A percentile compares a stretch with the other conserved stretches of the same genome.
Conservation (phyloP, 1,140 invertebrate genomes). For the Eriocheir sinensis region DNA sequence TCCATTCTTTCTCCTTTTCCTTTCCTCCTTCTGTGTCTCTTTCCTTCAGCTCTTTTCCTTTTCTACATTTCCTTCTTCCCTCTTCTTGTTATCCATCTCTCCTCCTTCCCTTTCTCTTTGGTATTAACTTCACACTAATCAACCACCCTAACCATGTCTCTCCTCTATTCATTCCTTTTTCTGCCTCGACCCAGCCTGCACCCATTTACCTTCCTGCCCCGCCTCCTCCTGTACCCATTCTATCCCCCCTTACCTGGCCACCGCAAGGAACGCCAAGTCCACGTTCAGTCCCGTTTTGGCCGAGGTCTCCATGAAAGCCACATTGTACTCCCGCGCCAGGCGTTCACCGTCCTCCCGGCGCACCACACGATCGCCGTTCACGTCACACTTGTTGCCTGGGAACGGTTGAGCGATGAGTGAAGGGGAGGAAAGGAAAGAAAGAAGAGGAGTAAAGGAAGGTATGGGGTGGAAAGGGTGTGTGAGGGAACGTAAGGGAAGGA, state of each 20-base stretch:
- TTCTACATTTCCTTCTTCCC: not conserved
- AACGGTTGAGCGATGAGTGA: not conserved
- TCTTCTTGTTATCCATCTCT: not conserved
- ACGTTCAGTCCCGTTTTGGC: slow-evolving; percentile 85
- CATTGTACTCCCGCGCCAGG: slow-evolving; percentile 82
- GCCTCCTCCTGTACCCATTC: not conserved
- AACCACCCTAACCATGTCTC: not conserved
- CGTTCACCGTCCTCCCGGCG: slow-evolving; percentile 89
- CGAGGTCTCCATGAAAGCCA: slow-evolving; percentile 84
- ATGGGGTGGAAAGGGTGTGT: too few relatives aligned
- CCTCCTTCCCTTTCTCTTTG: not conserved
- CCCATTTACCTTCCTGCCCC: too few relatives aligned
- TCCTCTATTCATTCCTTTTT: too few relatives aligned
- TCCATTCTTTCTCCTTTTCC: too few relatives aligned
- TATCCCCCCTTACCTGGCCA: slow-evolving; percentile 81
- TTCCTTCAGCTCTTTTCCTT: not conserved
- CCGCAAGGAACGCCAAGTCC: slow-evolving; percentile 84
- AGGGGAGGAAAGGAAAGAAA: not conserved
- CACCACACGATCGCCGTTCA: slow-evolving; percentile 88
- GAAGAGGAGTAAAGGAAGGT: not conserved
- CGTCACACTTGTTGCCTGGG: slow-evolving; percentile 92
- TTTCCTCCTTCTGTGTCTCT: too few relatives aligned
- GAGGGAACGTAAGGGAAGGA: too few relatives aligned
- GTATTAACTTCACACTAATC: not conserved
- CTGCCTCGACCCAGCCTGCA: too few relatives aligned